These are phyloP conservation scores for Rhinolophus sinicus DNA, from an alignment of 2,113 vertebrate species.

Conservation along the genomic window DNA sequence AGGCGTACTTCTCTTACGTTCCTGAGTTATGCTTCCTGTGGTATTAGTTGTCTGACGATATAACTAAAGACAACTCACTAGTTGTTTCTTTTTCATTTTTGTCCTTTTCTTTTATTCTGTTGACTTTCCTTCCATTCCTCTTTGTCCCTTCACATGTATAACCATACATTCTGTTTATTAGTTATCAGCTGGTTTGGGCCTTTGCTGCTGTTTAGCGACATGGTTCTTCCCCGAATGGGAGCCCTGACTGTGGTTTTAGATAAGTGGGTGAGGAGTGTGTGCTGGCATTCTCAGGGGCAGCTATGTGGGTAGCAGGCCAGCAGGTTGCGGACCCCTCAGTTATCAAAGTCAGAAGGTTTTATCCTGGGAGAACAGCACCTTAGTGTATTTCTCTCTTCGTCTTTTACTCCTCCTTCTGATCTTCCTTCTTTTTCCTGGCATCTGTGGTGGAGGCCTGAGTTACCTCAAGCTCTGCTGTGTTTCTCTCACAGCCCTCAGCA, in stretches of 20 bases:
- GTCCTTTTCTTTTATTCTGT: neutral
- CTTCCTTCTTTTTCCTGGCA: neutral
- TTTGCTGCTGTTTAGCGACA: neutral
- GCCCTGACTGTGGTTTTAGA: neutral
- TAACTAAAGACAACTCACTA: neutral
- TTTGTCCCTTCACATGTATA: neutral
- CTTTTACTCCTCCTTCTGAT: neutral
- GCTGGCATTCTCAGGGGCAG: neutral
- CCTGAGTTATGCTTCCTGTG: neutral
- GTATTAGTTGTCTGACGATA: too few species aligned
- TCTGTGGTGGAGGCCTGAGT: neutral
- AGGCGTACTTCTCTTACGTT: neutral
- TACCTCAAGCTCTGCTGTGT: neutral
- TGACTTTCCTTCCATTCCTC: neutral
- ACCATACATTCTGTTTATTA: neutral
- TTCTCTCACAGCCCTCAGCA: too few species aligned
- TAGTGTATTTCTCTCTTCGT: neutral
- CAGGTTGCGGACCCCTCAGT: neutral
- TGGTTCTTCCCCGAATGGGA: neutral
- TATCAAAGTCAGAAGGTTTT: neutral
- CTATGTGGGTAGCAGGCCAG: neutral
- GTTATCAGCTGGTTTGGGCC: neutral
- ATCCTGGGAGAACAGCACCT: neutral
- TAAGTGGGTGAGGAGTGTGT: neutral
- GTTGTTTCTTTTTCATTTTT: neutral